Conservation (phyloP, 2,888 invertebrate genomes). For the Enoplolaimus lenunculus region DNA sequence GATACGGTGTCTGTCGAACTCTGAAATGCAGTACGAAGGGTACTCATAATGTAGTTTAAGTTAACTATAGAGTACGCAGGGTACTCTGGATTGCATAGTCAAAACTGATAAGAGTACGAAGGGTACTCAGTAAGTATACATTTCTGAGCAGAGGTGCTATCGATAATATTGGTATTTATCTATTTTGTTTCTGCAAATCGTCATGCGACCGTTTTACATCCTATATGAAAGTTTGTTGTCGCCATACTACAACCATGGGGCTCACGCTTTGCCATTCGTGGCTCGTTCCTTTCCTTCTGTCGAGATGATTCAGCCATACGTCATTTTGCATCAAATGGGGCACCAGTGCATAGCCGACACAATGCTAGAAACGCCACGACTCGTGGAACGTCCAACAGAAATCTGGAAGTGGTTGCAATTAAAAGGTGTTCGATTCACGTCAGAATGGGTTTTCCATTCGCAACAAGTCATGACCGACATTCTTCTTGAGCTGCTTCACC, state of each 20-base stretch:
- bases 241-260: not conserved
- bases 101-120: not conserved
- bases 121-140: not conserved
- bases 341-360: not conserved
- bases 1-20: not conserved
- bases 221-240: not conserved
- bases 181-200: not conserved
- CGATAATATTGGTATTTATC: not conserved
- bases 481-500: not conserved
- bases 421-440: not conserved
- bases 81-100: not conserved
- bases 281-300: not conserved
- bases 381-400: not conserved
- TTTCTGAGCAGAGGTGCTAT: not conserved
- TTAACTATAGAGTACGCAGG: not conserved
- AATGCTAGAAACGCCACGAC: not conserved
- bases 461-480: not conserved
- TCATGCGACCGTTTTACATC: not conserved
- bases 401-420: not conserved
- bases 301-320: not conserved
- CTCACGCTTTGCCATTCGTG: not conserved
- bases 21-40: not conserved
- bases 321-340: not conserved
- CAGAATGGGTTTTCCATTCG: not conserved
- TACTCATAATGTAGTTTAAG: not conserved